Evolutionary conservation across 2,888 invertebrate species (phyloP).

Genomic region (Macropis europaea): DNA sequence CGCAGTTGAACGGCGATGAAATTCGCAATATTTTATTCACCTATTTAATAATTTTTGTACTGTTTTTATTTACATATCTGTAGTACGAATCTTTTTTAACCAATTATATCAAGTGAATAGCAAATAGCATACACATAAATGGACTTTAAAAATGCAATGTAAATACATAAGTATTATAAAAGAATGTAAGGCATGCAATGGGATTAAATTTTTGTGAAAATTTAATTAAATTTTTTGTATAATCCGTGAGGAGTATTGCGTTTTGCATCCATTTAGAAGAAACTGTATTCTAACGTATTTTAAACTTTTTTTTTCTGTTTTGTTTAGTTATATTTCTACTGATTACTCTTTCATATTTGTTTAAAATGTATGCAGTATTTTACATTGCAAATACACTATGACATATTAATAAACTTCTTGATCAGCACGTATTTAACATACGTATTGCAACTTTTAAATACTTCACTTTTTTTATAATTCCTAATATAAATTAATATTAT

Average conservation of each 20-base stretch:
- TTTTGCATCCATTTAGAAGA: conserved; percentile 4
- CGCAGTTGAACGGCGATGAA: conserved; percentile 26
- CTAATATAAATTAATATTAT: conserved; percentile 4
- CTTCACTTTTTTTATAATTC: neutral
- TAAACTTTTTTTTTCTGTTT: conserved; percentile 4
- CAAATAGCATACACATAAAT: conserved; percentile 13
- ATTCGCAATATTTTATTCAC: conserved; percentile 29
- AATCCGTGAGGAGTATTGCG: neutral
- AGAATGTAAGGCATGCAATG: conserved; percentile 3
- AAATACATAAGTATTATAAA: conserved; percentile 21
- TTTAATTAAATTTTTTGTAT: neutral
- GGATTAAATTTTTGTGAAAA: neutral
- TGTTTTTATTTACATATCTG: conserved; percentile 35
- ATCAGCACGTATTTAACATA: conserved; percentile 4
- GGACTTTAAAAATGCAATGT: conserved; percentile 27
- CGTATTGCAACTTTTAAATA: neutral
- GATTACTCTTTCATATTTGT: conserved; percentile 2
- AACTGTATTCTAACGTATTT: conserved; percentile 29
- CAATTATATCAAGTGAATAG: conserved; percentile 27
- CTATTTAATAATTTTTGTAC: conserved; percentile 43
- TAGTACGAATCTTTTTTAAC: conserved; percentile 10
- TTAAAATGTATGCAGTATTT: neutral
- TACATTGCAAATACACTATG: neutral
- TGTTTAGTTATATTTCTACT: neutral
- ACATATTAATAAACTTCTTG: conserved; percentile 3